A percentile compares a stretch with the other conserved stretches of the same genome.
Conservation (phyloP, 2,797 vertebrate species). For the Pseudomugil gertrudae region DNA sequence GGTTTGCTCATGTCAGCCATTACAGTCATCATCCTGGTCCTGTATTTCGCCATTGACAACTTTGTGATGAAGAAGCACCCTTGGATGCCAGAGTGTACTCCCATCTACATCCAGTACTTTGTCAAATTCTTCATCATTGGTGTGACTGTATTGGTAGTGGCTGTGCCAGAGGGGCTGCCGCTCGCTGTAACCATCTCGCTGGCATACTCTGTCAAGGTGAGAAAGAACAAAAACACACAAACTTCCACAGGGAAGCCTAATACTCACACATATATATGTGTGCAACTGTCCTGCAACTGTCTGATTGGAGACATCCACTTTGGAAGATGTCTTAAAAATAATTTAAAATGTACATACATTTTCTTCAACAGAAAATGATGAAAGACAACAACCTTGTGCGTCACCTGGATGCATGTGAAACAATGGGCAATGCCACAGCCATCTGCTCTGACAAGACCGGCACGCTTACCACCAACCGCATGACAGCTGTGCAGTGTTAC, state of each 20-base stretch:
- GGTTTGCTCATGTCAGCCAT: slow-evolving; percentile 95
- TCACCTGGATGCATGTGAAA: slow-evolving; percentile 98
- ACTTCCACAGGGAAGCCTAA: too few relatives aligned
- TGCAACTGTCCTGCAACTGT: too few relatives aligned
- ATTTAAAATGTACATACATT: slow-evolving; percentile 88
- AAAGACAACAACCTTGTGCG: slow-evolving; percentile 98
- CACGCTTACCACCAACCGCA: slow-evolving; percentile 98
- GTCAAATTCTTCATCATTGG: slow-evolving; percentile 99
- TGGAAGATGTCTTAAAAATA: too few relatives aligned
- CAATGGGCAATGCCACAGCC: slow-evolving; percentile 98
- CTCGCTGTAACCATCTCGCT: slow-evolving; percentile 98
- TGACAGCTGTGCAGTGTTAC: slow-evolving; percentile 96
- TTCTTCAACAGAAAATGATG: slow-evolving; percentile 96
- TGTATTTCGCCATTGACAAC: slow-evolving; percentile 93
- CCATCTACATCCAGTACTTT: slow-evolving; percentile 98
- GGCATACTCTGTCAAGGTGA: slow-evolving; percentile 99
- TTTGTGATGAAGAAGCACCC: slow-evolving; percentile 86
- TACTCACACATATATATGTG: too few relatives aligned
- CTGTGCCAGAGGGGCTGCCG: slow-evolving; percentile 97
- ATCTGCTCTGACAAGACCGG: slow-evolving; percentile 99
- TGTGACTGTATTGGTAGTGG: slow-evolving; percentile 97
- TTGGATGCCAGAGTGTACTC: slow-evolving; percentile 94
- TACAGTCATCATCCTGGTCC: slow-evolving; percentile 94
- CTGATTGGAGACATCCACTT: too few relatives aligned
- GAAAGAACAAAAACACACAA: too few relatives aligned